Evolutionary conservation across 2,113 vertebrate genomes (phyloP).

Genomic region (Prinia subflava): DNA sequence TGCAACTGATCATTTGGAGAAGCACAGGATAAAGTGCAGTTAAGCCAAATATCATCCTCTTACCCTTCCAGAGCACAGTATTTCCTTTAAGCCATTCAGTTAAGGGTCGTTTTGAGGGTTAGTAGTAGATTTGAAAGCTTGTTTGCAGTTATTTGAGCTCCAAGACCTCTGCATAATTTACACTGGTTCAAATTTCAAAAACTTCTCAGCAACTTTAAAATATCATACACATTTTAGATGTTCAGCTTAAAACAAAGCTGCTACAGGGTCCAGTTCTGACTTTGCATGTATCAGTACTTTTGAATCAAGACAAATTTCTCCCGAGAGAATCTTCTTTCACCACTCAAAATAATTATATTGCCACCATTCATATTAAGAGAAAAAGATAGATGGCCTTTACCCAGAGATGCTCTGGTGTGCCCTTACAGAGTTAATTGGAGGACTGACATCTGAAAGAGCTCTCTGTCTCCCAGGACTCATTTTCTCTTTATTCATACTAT

Average conservation of each 20-base stretch:
- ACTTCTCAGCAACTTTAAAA: background rate
- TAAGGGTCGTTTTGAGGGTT: background rate
- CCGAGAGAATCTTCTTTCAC: background rate
- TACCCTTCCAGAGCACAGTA: background rate
- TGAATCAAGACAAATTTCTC: background rate
- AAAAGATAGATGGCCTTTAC: background rate
- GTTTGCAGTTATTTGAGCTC: background rate
- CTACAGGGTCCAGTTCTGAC: background rate
- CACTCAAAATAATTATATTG: background rate
- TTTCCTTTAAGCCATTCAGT: background rate
- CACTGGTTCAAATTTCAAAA: background rate
- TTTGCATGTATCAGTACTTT: background rate
- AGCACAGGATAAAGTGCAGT: conserved; percentile 41
- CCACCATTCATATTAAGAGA: background rate
- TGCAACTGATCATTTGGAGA: conserved; percentile 58
- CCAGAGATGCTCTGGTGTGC: background rate
- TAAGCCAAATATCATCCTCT: conserved; percentile 18
- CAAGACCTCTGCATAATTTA: background rate
- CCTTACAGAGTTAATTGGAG: conserved; percentile 2
- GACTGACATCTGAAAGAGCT: background rate
- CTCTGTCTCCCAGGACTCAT: background rate
- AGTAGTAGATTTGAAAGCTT: background rate
- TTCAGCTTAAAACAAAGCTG: background rate
- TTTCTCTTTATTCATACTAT: background rate
- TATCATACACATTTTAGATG: background rate